Conservation (phyloP, 2,113 vertebrate species). For the Sinocyclocheilus maitianheensis region DNA sequence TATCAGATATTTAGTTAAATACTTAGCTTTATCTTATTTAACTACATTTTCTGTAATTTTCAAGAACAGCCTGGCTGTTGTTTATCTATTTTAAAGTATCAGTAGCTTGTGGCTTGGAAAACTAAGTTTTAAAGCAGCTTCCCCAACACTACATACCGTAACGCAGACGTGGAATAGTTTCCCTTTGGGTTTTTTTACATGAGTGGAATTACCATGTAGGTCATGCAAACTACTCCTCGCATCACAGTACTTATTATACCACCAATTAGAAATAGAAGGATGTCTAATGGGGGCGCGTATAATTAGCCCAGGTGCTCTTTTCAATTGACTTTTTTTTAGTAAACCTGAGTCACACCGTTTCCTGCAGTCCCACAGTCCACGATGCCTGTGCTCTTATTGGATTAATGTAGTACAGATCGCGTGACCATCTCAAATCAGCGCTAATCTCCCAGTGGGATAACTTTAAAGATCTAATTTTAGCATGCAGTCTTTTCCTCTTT, state of each 20-base stretch:
- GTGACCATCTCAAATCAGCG: slow-evolving; percentile 41
- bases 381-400: slow-evolving; percentile 25
- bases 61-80: background rate
- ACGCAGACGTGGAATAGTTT: background rate
- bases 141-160: background rate
- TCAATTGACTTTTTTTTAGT: slow-evolving; percentile 31
- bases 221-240: slow-evolving; percentile 26
- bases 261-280: slow-evolving; percentile 26
- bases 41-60: background rate
- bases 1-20: background rate
- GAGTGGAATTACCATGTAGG: slow-evolving; percentile 38
- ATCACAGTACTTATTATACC: slow-evolving; percentile 25
- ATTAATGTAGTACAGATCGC: slow-evolving; percentile 39
- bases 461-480: slow-evolving; percentile 71
- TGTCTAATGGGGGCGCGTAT: slow-evolving; percentile 28
- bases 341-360: slow-evolving; percentile 33
- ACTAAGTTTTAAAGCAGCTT: slow-evolving; percentile 1
- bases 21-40: background rate
- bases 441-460: slow-evolving; percentile 60
- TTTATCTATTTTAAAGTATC: background rate
- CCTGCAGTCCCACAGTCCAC: slow-evolving; percentile 35
- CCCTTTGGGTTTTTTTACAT: background rate
- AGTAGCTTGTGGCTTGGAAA: background rate
- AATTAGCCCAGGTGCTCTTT: slow-evolving; percentile 43
- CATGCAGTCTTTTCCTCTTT: slow-evolving; percentile 58